phyloP scores from a whole-genome alignment of 2,113 vertebrate genomes.

The Cryptotis parvus region DNA sequence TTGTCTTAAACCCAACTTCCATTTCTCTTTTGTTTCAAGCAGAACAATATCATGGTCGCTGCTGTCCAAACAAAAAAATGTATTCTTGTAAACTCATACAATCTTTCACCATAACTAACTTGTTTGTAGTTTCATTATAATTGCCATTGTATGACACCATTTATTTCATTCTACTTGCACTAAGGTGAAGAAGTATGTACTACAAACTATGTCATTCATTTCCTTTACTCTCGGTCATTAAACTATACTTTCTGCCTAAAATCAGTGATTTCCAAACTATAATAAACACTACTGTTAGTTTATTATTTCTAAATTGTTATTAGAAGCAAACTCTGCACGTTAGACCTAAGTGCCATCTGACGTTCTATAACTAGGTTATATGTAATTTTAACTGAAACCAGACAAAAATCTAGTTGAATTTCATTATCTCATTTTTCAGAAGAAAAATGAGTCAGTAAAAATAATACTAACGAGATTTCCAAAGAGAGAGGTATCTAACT shows the following conservation, averaged over 20 bases:
- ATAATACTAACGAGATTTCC: neutral
- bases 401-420: neutral
- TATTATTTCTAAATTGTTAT: constrained; percentile 26
- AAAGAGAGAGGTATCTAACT: neutral
- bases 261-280: constrained; percentile 13
- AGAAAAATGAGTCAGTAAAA: neutral
- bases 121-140: neutral
- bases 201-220: neutral
- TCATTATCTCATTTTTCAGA: constrained; percentile 6
- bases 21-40: neutral
- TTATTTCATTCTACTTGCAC: neutral
- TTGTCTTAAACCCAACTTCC: neutral
- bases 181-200: neutral
- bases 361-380: constrained; percentile 33
- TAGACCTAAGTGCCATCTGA: neutral
- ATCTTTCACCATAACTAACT: neutral
- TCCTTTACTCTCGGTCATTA: neutral
- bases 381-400: constrained; percentile 22
- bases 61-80: constrained; percentile 7
- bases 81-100: neutral
- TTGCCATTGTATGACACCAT: neutral
- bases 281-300: neutral
- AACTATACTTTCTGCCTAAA: constrained; percentile 1
- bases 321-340: neutral
- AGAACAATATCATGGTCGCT: neutral